Conservation (phyloP, 2,888 invertebrate species). For the Sarcophaga subvicina region DNA sequence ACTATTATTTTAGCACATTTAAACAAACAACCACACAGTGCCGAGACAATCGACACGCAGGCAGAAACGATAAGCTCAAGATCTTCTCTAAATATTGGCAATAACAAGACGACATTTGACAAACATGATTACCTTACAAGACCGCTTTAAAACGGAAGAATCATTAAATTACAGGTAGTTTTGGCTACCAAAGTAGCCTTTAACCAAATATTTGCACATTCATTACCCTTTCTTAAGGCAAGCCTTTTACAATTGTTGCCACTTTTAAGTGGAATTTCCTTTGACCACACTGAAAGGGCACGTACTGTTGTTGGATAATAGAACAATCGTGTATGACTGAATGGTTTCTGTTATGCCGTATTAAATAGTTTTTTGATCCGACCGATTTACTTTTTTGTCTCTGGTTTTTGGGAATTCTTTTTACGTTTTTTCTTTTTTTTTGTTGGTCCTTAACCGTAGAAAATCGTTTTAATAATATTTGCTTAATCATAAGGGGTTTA, state of each 20-base stretch:
- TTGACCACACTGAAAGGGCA: not conserved
- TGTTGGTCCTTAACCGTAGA: constrained; percentile 11
- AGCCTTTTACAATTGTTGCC: constrained; percentile 34
- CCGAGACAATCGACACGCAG: constrained; percentile 10
- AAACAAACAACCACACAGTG: constrained; percentile 20
- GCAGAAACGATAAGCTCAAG: constrained; percentile 1
- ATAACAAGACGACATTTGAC: constrained; percentile 37
- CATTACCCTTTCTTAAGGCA: constrained; percentile 45
- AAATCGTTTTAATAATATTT: constrained; percentile 51
- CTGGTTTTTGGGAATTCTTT: constrained; percentile 26
- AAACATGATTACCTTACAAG: constrained; percentile 26
- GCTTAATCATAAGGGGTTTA: constrained; percentile 39
- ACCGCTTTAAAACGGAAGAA: not conserved
- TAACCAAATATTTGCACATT: constrained; percentile 21
- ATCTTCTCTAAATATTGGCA: not conserved
- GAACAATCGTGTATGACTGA: not conserved
- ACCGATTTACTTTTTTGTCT: constrained; percentile 10
- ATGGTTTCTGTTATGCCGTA: constrained; percentile 37
- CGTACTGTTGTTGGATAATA: constrained; percentile 31
- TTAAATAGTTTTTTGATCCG: constrained; percentile 44
- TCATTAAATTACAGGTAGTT: constrained; percentile 58
- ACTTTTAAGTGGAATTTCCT: constrained; percentile 61
- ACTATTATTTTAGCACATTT: constrained; percentile 66
- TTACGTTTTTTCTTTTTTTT: not conserved
- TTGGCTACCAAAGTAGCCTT: constrained; percentile 50